phyloP scores from a whole-genome alignment of 2,888 invertebrate species.

The Melipona beecheii region DNA sequence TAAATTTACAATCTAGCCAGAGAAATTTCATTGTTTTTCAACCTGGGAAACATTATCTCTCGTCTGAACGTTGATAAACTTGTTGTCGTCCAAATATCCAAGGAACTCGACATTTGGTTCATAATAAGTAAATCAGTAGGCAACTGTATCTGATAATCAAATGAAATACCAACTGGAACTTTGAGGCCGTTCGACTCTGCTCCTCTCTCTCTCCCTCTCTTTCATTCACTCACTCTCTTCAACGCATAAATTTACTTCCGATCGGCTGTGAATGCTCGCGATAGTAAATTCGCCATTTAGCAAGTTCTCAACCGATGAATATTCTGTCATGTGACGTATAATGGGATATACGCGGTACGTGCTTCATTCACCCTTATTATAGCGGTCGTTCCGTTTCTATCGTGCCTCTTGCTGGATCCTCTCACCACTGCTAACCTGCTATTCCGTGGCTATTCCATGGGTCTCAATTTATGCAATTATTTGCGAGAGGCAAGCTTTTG shows the following conservation, averaged over 20 bases:
- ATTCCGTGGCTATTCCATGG: conserved; percentile 53
- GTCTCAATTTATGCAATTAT: conserved; percentile 70
- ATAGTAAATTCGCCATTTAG: conserved; percentile 70
- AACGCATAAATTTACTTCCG: conserved; percentile 43
- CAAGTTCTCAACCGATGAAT: conserved; percentile 67
- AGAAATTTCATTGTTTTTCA: not conserved
- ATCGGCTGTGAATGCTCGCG: conserved; percentile 56
- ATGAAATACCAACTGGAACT: conserved; percentile 48
- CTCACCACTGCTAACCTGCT: conserved; percentile 53
- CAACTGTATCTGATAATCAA: conserved; percentile 58
- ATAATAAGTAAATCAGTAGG: conserved; percentile 38
- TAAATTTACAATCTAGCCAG: too few relatives aligned
- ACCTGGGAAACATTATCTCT: not conserved
- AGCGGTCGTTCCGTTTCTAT: conserved; percentile 54
- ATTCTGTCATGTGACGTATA: conserved; percentile 64
- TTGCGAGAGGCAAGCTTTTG: conserved; percentile 46
- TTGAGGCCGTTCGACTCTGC: not conserved
- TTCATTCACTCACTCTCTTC: not conserved
- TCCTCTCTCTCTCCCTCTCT: not conserved
- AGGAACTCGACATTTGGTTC: conserved; percentile 15
- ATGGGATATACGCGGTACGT: conserved; percentile 55
- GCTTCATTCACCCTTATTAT: conserved; percentile 62
- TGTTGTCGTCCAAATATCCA: not conserved
- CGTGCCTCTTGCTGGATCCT: conserved; percentile 52
- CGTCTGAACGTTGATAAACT: not conserved